Percentiles rank a stretch among this genome's conserved stretches.
These are phyloP conservation scores for Lampris megalopsis DNA, from an alignment of 2,113 vertebrate genomes.

Conservation along the genomic window DNA sequence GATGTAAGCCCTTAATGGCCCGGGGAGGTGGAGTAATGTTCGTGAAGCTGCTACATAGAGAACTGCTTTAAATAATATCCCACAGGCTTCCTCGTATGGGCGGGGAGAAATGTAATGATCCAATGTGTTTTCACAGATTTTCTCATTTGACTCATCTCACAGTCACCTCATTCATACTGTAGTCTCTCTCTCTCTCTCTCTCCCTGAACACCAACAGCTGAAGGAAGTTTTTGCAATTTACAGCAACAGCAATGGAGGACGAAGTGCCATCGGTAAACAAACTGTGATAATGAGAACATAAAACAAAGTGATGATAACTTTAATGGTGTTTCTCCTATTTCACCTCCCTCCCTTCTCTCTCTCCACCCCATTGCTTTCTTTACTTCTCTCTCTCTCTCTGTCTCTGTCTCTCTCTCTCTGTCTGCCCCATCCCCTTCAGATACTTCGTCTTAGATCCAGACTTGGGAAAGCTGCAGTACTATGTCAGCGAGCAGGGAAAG, in stretches of 20 bases:
- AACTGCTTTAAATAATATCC: conserved; percentile 35
- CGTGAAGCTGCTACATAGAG: neutral
- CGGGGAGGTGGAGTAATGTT: conserved; percentile 22
- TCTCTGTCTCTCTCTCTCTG: neutral
- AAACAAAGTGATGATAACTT: conserved; percentile 42
- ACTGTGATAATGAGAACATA: conserved; percentile 41
- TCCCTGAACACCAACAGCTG: neutral
- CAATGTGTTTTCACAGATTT: conserved; percentile 16
- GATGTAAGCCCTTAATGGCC: conserved; percentile 21
- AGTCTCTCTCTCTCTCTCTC: neutral
- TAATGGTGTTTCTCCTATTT: conserved; percentile 1
- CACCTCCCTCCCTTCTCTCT: neutral
- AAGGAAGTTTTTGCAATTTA: conserved; percentile 21
- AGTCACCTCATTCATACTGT: conserved; percentile 4
- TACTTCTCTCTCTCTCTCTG: conserved; percentile 24
- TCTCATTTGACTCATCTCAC: conserved; percentile 22
- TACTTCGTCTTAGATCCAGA: conserved; percentile 94
- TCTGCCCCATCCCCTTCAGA: conserved; percentile 60
- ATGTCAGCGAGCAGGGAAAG: conserved; percentile 92
- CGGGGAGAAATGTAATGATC: conserved; percentile 39
- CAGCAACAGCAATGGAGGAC: conserved; percentile 6
- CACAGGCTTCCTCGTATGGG: conserved; percentile 23
- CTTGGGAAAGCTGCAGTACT: conserved; percentile 92
- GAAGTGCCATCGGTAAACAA: conserved; percentile 38
- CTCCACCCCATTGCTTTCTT: conserved; percentile 1